Evolutionary conservation across 2,797 vertebrate genomes (phyloP).

Genomic region (Podarcis siculus): DNA sequence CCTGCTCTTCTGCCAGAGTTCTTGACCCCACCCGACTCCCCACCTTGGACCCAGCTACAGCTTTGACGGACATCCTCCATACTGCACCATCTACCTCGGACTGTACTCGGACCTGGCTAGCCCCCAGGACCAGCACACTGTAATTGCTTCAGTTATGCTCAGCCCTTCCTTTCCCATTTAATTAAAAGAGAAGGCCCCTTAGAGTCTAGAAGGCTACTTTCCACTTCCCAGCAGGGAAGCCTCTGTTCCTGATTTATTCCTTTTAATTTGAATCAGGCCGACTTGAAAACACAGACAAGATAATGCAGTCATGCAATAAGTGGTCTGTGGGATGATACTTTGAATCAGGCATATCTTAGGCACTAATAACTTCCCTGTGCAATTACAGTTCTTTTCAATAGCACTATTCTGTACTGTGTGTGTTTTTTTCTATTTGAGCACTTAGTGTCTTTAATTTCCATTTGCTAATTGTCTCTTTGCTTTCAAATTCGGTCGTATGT

Average conservation of each 20-base stretch:
- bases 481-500: neutral
- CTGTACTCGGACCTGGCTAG: too few relatives aligned
- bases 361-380: neutral
- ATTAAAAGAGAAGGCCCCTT: neutral
- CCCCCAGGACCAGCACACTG: too few relatives aligned
- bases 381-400: neutral
- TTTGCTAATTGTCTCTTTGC: constrained; percentile 1
- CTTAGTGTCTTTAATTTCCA: neutral
- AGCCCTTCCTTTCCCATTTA: neutral
- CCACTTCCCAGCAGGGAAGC: neutral
- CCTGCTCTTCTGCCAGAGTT: too few relatives aligned
- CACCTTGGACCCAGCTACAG: too few relatives aligned
- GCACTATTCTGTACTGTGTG: neutral
- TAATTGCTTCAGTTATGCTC: neutral
- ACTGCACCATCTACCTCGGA: too few relatives aligned
- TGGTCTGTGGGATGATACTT: neutral
- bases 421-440: neutral
- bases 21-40: too few relatives aligned
- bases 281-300: neutral
- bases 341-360: neutral
- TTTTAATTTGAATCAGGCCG: neutral
- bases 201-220: neutral
- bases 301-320: neutral
- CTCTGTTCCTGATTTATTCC: neutral
- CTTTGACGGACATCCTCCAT: too few relatives aligned